Conservation (phyloP, 2,797 vertebrate genomes). For the Muscicapa comitata region DNA sequence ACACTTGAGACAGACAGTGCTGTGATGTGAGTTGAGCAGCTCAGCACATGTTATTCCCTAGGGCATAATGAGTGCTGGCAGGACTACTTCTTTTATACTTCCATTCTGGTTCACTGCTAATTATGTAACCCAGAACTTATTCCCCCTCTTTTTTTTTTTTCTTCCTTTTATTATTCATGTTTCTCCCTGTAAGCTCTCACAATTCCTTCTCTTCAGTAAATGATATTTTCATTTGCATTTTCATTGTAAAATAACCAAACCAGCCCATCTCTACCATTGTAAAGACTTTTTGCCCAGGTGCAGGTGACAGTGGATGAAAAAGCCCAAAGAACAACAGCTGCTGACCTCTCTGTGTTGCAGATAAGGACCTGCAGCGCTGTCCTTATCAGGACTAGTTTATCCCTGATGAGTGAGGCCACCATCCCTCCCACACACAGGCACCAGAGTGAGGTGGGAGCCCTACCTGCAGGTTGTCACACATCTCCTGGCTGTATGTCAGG, state of each 20-base stretch:
- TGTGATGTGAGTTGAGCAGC: background rate
- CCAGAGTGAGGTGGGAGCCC: background rate
- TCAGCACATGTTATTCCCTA: background rate
- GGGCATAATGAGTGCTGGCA: background rate
- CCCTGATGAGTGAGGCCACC: accelerated
- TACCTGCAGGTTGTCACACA: slow-evolving; percentile 97
- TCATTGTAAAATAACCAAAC: background rate
- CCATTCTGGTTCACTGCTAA: slow-evolving; percentile 5
- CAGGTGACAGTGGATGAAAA: background rate
- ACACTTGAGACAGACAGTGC: background rate
- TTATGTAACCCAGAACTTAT: slow-evolving; percentile 23
- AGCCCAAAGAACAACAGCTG: background rate
- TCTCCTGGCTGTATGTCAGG: slow-evolving; percentile 97
- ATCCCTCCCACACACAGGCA: background rate
- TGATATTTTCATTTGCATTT: slow-evolving; percentile 20
- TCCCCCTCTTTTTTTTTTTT: background rate
- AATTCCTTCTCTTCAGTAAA: background rate
- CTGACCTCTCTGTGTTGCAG: background rate
- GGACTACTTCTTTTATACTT: background rate
- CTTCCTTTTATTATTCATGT: background rate
- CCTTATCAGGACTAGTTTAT: background rate
- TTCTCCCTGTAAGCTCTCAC: background rate
- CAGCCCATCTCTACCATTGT: background rate
- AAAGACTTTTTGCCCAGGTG: background rate
- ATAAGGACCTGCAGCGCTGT: background rate